A percentile compares a stretch with the other conserved stretches of the same genome.
Conservation (phyloP, 2,888 invertebrate genomes). For the Petrophora chlorosata region DNA sequence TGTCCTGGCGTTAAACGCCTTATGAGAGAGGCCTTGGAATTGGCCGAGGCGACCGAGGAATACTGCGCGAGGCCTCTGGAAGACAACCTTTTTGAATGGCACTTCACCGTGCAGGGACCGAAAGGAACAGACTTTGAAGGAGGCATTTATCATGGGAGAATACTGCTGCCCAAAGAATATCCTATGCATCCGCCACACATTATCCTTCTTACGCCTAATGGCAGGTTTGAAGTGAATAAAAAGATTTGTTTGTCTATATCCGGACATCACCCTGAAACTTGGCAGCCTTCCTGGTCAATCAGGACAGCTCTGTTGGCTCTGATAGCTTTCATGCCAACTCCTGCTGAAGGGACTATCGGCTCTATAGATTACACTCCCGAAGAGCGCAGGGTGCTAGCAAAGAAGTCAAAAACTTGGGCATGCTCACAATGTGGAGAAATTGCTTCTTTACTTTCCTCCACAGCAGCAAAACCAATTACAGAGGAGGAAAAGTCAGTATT, state of each 20-base stretch:
- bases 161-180: conserved; percentile 95
- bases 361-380: conserved; percentile 94
- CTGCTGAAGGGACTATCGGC: conserved; percentile 95
- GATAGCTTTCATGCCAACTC: conserved; percentile 97
- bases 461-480: conserved; percentile 75
- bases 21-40: conserved; percentile 95
- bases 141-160: conserved; percentile 96
- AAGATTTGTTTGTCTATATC: conserved; percentile 98
- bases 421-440: conserved; percentile 75
- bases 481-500: conserved; percentile 77
- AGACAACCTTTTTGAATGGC: conserved; percentile 99
- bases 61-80: conserved; percentile 95
- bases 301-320: conserved; percentile 95
- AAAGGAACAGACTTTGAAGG: conserved; percentile 94
- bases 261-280: conserved; percentile 98
- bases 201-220: conserved; percentile 95
- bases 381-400: conserved; percentile 91
- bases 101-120: conserved; percentile 96
- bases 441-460: conserved; percentile 66
- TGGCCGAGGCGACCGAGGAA: conserved; percentile 93
- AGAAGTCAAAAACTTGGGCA: conserved; percentile 83
- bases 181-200: conserved; percentile 99
- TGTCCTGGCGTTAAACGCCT: conserved; percentile 94
- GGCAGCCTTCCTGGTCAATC: conserved; percentile 99
- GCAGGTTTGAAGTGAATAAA: conserved; percentile 95